Evolutionary conservation across 2,888 invertebrate species (phyloP).

Genomic region (Amiota communis): DNA sequence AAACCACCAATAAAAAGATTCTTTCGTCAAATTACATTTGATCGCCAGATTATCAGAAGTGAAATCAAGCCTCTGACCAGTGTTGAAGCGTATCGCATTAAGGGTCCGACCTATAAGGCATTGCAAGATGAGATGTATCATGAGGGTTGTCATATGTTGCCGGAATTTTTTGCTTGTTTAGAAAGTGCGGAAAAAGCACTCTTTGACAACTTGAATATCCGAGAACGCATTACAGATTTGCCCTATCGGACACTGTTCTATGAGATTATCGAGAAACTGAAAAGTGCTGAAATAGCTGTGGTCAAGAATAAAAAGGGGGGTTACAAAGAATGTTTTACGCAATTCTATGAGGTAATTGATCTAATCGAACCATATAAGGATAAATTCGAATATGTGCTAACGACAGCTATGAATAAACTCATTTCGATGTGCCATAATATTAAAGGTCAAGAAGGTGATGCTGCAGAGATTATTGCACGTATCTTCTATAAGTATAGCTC

Average conservation of each 20-base stretch:
- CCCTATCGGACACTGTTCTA: constrained; percentile 50
- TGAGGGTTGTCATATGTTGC: constrained; percentile 58
- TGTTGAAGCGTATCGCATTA: constrained; percentile 54
- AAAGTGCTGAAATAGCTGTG: constrained; percentile 57
- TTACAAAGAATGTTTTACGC: constrained; percentile 47
- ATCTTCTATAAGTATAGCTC: constrained; percentile 58
- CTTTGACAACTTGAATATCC: constrained; percentile 51
- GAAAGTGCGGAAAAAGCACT: constrained; percentile 57
- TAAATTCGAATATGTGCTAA: constrained; percentile 59
- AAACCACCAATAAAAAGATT: constrained; percentile 35
- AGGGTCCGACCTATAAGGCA: constrained; percentile 56
- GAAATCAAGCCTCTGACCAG: constrained; percentile 46
- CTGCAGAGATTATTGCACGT: constrained; percentile 57
- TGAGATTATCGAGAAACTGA: constrained; percentile 58
- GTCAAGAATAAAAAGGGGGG: constrained; percentile 46
- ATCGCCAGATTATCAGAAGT: constrained; percentile 43
- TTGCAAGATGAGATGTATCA: constrained; percentile 61
- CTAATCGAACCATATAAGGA: constrained; percentile 51
- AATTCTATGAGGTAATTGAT: constrained; percentile 57
- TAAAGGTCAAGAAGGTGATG: constrained; percentile 45
- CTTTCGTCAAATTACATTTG: constrained; percentile 56
- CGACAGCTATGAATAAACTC: constrained; percentile 55
- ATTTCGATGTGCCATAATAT: constrained; percentile 53
- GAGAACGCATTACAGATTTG: constrained; percentile 50
- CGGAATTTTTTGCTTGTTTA: constrained; percentile 57